Evolutionary conservation across 2,888 invertebrate genomes (phyloP).

Genomic region (Crocallis elinguaria): DNA sequence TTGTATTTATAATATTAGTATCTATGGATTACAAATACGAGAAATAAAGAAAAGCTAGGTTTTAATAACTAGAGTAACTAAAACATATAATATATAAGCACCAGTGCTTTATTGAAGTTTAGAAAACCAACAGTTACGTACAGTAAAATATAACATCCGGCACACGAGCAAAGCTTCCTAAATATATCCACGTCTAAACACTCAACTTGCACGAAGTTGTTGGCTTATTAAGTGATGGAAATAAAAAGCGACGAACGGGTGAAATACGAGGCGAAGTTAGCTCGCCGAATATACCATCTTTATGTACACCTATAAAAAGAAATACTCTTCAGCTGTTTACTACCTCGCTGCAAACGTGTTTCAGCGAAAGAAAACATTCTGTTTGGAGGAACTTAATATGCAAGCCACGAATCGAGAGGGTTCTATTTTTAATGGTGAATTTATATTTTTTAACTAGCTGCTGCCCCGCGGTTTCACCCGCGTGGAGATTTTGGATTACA

Average conservation of each 20-base stretch:
- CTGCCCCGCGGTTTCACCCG: no score
- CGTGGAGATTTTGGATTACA: no score
- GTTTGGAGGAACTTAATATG: background rate
- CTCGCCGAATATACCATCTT: background rate
- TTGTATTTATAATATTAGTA: no score
- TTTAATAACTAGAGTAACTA: no score
- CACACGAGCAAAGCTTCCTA: no score
- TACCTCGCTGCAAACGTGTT: background rate
- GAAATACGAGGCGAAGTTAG: background rate
- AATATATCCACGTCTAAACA: no score
- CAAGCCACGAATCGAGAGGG: background rate
- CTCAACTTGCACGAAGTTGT: background rate
- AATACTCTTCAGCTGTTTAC: background rate
- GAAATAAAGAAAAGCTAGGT: no score
- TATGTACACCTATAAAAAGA: constrained; percentile 4
- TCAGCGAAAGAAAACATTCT: background rate
- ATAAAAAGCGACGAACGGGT: constrained; percentile 3
- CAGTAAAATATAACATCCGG: no score
- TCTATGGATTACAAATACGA: no score
- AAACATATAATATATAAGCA: no score
- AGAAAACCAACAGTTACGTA: no score
- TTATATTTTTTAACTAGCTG: background rate
- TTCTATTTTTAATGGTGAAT: background rate
- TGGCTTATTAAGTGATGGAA: constrained; percentile 1
- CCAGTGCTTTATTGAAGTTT: no score